Percentiles rank a stretch among this genome's conserved stretches.
Evolutionary conservation across 2,113 vertebrate species (phyloP).

Genomic region (rat (Rattus norvegicus)): DNA sequence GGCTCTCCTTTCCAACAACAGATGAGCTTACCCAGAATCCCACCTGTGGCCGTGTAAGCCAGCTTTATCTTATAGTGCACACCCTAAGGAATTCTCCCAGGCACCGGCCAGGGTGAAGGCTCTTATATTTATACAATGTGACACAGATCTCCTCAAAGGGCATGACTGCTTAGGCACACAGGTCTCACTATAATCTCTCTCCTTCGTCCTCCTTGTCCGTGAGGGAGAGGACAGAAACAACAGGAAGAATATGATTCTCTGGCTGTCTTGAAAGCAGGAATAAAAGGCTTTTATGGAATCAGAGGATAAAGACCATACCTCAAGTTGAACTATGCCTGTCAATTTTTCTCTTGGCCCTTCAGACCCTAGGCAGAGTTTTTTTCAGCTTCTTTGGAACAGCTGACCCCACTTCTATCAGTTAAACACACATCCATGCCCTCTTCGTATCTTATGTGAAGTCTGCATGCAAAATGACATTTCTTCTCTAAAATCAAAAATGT

Average conservation of each 20-base stretch:
- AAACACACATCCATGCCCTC: background rate
- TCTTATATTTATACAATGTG: conserved; percentile 64
- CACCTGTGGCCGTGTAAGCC: conserved; percentile 50
- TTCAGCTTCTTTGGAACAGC: background rate
- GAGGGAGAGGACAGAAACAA: conserved; percentile 45
- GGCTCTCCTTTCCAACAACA: background rate
- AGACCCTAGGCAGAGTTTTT: background rate
- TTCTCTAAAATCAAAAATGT: conserved; percentile 6
- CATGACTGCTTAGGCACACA: conserved; percentile 58
- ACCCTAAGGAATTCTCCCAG: background rate
- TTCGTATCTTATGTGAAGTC: background rate
- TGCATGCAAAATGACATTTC: background rate
- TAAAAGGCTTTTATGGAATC: conserved; percentile 36
- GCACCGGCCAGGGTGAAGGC: background rate
- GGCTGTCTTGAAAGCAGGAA: conserved; percentile 48
- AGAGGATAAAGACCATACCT: conserved; percentile 41
- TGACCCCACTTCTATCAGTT: background rate
- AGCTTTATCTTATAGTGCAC: background rate
- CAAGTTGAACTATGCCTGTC: conserved; percentile 11
- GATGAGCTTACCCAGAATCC: background rate
- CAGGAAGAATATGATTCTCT: conserved; percentile 46
- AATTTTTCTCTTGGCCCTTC: background rate
- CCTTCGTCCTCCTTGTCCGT: background rate
- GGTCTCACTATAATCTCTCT: conserved; percentile 53
- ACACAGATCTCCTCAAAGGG: conserved; percentile 68